These are phyloP conservation scores for Nyctibius bracteatus DNA, from an alignment of 2,113 vertebrate genomes.

Conservation along the genomic window DNA sequence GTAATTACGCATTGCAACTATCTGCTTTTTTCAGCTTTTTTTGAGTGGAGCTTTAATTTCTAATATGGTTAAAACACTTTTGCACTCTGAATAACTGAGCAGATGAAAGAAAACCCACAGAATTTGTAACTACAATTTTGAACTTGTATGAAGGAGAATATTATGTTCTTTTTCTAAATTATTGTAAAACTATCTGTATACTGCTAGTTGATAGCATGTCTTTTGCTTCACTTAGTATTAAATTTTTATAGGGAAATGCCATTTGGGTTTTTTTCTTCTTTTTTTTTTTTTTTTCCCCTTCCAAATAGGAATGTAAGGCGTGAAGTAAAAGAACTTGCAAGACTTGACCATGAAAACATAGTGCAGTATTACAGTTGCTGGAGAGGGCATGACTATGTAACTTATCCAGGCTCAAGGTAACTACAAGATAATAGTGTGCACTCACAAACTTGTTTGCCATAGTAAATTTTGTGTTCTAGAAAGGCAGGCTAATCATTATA, in stretches of 20 bases:
- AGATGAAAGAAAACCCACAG: not conserved
- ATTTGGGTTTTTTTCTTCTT: not conserved
- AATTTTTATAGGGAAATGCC: not conserved
- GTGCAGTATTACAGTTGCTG: conserved; percentile 60
- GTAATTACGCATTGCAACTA: not conserved
- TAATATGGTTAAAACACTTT: not conserved
- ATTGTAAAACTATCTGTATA: not conserved
- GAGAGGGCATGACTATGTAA: not conserved
- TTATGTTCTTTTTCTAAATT: not conserved
- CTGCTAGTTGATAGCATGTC: not conserved
- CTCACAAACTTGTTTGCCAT: not conserved
- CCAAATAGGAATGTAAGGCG: conserved; percentile 30
- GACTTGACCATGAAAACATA: conserved; percentile 56
- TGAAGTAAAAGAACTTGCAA: conserved; percentile 62
- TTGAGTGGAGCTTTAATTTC: not conserved
- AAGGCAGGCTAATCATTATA: not conserved
- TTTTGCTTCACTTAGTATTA: not conserved
- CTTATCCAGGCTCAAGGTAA: conserved; percentile 31
- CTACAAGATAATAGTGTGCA: not conserved
- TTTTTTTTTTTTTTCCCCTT: accelerated
- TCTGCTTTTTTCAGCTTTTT: not conserved
- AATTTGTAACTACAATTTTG: not conserved
- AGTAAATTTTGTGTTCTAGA: not conserved
- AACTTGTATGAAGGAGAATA: not conserved
- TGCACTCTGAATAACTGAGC: not conserved